Evolutionary conservation across 2,113 vertebrate genomes (phyloP), one percentile per base, ranked within the genome.

Genomic region (Puffinus mauretanicus): DNA sequence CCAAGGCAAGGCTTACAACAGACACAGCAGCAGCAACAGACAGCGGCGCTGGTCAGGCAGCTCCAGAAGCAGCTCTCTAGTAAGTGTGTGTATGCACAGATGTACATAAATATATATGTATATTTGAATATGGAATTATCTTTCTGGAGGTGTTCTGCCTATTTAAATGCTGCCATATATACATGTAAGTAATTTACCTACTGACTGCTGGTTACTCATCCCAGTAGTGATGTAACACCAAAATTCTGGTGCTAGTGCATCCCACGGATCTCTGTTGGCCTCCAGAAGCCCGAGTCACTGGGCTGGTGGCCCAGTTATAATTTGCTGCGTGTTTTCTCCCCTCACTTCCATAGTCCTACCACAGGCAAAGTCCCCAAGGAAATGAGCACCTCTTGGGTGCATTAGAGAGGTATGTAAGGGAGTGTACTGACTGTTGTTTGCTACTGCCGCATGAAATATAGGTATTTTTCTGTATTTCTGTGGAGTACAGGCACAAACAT

Each of bases 1-100:
- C 96, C 98, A 14, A 94, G 98, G 84, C 97, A 96, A 86, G 98
- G 98, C 87, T 71, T 98, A 72, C 98, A 98, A 60, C 98, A 98
- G 96, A 98, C 98, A 0, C 98, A 98, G 96, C 98, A 98, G 94
- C 98, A 98, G 27, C 98, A 98, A 24, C 98, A 98, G 97, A 98
- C 97, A 0, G 98, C 97, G 0, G 98, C 97, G 21, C 95, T 98
- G 87, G 98, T 98, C 88, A 90, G 98, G 86, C 98, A 98, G 95
- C 98, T 98, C 67, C 98, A 98, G 92, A 97, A 98, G 85, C 98
- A 98, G 97, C 98, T 98, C 76, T 98, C 98, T 8, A 97, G 98
- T 98, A 89, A 97, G 98, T 98, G 88, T 26, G 38, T 19, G 49
- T 7, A 32, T 38, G 70, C 36, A 7, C 1, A 13, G 61, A 21